A percentile compares a stretch with the other conserved stretches of the same genome.
These are phyloP conservation scores for Actinemys pallida DNA, from an alignment of 2,113 vertebrate species.

Conservation along the genomic window DNA sequence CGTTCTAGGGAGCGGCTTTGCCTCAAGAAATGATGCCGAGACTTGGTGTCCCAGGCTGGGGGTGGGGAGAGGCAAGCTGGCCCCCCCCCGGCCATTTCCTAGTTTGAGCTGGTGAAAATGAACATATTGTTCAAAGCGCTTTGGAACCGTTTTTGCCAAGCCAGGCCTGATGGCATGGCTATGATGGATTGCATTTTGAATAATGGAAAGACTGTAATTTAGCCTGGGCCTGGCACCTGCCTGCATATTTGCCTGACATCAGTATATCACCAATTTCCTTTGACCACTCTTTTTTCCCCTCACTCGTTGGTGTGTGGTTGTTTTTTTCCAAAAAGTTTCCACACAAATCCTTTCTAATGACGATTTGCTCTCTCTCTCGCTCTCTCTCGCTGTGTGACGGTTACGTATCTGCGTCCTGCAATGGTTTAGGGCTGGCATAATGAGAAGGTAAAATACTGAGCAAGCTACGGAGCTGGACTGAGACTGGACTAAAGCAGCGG, in stretches of 20 bases:
- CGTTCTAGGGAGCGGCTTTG: accelerated
- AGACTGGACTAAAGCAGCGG: too few relatives aligned
- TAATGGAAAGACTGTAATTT: neutral
- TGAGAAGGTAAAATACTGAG: neutral
- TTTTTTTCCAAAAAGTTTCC: neutral
- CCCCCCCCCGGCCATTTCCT: neutral
- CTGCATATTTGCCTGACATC: neutral
- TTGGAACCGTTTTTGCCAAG: neutral
- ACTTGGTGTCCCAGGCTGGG: neutral
- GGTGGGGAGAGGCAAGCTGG: neutral
- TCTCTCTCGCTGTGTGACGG: too few relatives aligned
- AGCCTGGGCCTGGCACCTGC: neutral
- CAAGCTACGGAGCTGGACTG: neutral
- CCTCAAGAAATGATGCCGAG: accelerated
- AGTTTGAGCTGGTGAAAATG: neutral
- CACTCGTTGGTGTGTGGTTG: neutral
- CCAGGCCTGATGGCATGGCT: neutral
- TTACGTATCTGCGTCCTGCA: too few relatives aligned
- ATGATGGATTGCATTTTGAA: neutral
- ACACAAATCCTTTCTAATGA: neutral
- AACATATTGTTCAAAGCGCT: too few relatives aligned
- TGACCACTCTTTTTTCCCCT: neutral
- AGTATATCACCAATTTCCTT: accelerated
- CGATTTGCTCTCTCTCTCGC: neutral
- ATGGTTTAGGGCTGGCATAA: too few relatives aligned